Conservation (phyloP, 37 sponge, comb jelly and placozoan species). For the Theonella swinhoei region DNA sequence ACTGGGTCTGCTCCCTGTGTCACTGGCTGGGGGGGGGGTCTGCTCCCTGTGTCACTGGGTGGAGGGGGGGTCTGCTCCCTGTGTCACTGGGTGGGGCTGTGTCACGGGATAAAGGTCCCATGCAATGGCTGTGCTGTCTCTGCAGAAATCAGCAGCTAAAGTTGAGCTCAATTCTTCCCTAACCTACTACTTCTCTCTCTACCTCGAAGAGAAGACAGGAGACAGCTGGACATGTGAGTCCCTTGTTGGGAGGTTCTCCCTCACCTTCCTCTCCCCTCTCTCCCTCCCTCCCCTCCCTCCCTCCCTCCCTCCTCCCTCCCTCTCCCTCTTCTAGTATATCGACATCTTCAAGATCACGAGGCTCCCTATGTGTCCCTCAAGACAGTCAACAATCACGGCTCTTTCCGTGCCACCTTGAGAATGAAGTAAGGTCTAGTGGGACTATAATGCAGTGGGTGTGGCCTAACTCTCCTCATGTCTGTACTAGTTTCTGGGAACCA, state of each 20-base stretch:
- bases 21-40: too few relatives aligned
- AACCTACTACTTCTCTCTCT: constrained; percentile 59
- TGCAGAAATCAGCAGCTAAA: constrained; percentile 6
- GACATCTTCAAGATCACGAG: constrained; percentile 41
- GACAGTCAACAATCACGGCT: not conserved
- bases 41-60: not conserved
- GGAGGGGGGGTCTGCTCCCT: not conserved
- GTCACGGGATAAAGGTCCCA: not conserved
- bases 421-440: constrained; percentile 28
- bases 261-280: not conserved
- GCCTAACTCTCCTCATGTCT: too few relatives aligned
- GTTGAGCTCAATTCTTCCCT: constrained; percentile 15
- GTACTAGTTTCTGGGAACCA: constrained; percentile 56
- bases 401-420: constrained; percentile 33
- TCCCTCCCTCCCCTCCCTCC: not conserved
- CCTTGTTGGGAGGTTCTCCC: too few relatives aligned
- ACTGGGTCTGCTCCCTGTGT: too few relatives aligned
- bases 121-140: not conserved
- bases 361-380: constrained; percentile 43
- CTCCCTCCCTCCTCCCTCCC: not conserved
- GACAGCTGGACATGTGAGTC: constrained; percentile 40
- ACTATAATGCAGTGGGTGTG: not conserved
- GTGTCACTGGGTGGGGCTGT: not conserved
- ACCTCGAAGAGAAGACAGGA: constrained; percentile 31
- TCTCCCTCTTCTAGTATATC: constrained; percentile 8